Evolutionary conservation across 2,113 vertebrate species (phyloP).

Genomic region (Etheostoma spectabile): DNA sequence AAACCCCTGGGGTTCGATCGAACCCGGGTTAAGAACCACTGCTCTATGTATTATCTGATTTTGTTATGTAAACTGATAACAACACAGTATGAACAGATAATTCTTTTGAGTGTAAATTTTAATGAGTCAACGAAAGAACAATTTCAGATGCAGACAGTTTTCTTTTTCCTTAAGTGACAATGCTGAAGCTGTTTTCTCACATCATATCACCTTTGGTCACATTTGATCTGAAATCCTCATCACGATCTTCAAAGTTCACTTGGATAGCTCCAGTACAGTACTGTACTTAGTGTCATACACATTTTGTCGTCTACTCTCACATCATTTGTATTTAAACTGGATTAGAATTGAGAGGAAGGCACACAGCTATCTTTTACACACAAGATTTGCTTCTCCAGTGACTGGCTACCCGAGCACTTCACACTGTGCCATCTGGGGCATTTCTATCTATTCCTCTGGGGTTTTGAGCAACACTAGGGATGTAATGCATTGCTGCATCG

Average conservation of each 20-base stretch:
- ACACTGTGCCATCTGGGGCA: constrained; percentile 17
- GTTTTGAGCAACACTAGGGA: constrained; percentile 34
- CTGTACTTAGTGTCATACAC: background rate
- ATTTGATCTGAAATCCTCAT: background rate
- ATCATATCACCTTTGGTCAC: background rate
- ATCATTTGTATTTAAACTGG: constrained; percentile 30
- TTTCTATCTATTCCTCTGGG: constrained; percentile 7
- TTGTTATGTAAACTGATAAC: background rate
- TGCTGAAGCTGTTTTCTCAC: background rate
- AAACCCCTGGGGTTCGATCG: too few relatives aligned
- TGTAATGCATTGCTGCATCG: constrained; percentile 47
- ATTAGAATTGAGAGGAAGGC: constrained; percentile 20
- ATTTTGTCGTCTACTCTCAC: constrained; percentile 6
- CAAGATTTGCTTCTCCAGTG: constrained; percentile 13
- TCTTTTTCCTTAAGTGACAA: background rate
- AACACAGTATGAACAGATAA: background rate
- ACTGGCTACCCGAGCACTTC: constrained; percentile 1
- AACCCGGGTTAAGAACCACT: too few relatives aligned
- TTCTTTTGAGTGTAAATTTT: background rate
- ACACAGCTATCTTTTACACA: background rate
- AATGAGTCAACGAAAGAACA: background rate
- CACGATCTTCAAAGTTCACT: background rate
- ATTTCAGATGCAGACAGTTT: background rate
- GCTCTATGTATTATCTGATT: background rate
- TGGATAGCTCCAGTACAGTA: background rate